Evolutionary conservation across 2,888 invertebrate species (phyloP).

Genomic region (Trichogramma evanescens): DNA sequence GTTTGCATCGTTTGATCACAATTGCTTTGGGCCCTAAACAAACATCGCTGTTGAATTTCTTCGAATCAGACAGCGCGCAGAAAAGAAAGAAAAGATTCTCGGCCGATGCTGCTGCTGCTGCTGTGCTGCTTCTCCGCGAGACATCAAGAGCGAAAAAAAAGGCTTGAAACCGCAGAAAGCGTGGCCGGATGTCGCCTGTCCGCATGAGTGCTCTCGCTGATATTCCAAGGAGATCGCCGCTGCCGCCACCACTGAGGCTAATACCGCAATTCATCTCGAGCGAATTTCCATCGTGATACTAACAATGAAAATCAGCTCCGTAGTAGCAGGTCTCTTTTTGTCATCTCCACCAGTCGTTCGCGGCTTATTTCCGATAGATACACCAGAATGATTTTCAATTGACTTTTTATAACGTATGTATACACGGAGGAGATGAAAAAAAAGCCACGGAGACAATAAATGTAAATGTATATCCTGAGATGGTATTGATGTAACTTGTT

Average conservation of each 20-base stretch:
- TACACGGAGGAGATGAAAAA: no score
- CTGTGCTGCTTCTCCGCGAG: not conserved
- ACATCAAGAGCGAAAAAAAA: constrained; percentile 21
- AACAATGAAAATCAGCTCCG: no score
- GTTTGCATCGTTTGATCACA: constrained; percentile 22
- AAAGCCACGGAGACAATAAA: no score
- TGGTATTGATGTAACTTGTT: no score
- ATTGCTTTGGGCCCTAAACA: constrained; percentile 35
- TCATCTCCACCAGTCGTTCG: no score
- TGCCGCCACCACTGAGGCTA: not conserved
- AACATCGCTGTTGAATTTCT: constrained; percentile 38
- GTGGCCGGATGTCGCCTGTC: constrained; percentile 40
- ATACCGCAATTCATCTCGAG: no score
- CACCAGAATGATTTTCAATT: no score
- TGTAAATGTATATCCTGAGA: no score
- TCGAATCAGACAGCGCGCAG: not conserved
- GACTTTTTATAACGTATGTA: no score
- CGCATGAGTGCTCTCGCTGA: constrained; percentile 31
- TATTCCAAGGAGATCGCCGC: constrained; percentile 19
- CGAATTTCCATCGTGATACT: no score
- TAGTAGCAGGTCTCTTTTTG: no score
- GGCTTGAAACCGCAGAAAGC: constrained; percentile 39
- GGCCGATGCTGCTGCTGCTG: not conserved
- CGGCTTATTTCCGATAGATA: no score
- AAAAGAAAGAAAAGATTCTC: constrained; percentile 2